A percentile compares a stretch with the other conserved stretches of the same genome.
These are phyloP conservation scores for Desoria tigrina DNA, from an alignment of 2,888 invertebrate genomes.

Conservation along the genomic window DNA sequence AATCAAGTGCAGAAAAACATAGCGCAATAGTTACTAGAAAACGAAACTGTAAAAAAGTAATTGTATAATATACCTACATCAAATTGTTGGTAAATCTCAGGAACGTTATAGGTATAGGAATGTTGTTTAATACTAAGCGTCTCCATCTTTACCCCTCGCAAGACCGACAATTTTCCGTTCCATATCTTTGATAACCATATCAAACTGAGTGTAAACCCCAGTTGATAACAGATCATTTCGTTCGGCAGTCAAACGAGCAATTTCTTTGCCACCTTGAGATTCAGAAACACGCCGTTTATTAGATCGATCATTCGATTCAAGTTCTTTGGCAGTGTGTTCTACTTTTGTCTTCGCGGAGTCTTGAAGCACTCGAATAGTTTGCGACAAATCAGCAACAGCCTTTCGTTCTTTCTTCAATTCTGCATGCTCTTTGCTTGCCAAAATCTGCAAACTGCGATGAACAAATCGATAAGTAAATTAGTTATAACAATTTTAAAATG, in stretches of 20 bases:
- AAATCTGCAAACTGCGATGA: constrained; percentile 40
- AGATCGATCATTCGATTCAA: constrained; percentile 2
- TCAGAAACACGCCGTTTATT: not conserved
- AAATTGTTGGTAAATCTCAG: no score
- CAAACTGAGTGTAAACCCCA: constrained; percentile 39
- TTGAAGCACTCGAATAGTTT: constrained; percentile 12
- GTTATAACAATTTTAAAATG: not conserved
- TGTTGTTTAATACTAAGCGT: no score
- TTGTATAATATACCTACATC: no score
- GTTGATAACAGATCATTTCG: constrained; percentile 27
- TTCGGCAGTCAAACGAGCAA: constrained; percentile 28
- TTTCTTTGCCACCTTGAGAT: constrained; percentile 17
- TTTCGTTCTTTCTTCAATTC: constrained; percentile 41
- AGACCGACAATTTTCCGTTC: constrained; percentile 31
- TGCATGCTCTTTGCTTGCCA: constrained; percentile 40
- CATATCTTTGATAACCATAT: constrained; percentile 40
- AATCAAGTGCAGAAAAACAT: no score
- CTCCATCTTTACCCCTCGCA: not conserved
- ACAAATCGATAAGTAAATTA: constrained; percentile 1
- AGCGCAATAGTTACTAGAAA: no score
- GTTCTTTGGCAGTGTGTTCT: not conserved
- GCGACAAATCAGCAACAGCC: constrained; percentile 32
- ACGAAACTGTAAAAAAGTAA: no score
- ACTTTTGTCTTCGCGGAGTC: constrained; percentile 20
- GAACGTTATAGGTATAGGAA: no score